Conservation (phyloP, 2,113 vertebrate species). For the Mystacornis crossleyi region DNA sequence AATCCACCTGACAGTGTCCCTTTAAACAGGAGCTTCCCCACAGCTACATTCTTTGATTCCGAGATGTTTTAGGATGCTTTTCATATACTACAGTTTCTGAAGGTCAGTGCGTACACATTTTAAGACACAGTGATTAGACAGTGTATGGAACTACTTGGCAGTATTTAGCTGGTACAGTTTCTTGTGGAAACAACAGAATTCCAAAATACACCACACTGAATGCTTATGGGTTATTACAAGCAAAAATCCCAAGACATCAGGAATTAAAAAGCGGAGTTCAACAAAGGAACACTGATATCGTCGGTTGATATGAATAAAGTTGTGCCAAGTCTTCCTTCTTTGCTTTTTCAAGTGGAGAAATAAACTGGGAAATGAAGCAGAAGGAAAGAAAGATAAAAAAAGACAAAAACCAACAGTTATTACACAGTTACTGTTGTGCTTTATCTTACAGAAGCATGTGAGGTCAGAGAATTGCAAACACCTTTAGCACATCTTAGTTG, state of each 20-base stretch:
- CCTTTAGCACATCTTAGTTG: neutral
- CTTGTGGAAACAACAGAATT: slow-evolving; percentile 66
- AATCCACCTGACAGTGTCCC: neutral
- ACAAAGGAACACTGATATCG: slow-evolving; percentile 62
- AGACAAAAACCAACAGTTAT: neutral
- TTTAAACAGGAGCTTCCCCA: slow-evolving; percentile 1
- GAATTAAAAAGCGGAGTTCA: slow-evolving; percentile 71
- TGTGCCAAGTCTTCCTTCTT: slow-evolving; percentile 56
- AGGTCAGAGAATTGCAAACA: neutral
- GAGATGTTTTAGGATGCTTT: slow-evolving; percentile 46
- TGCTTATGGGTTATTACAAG: slow-evolving; percentile 66
- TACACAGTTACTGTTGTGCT: neutral
- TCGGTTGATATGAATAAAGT: slow-evolving; percentile 54
- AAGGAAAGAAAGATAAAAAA: neutral
- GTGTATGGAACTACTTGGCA: slow-evolving; percentile 71
- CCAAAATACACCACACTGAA: slow-evolving; percentile 62
- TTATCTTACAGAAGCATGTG: neutral
- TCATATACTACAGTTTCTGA: slow-evolving; percentile 34
- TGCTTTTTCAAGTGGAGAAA: slow-evolving; percentile 72
- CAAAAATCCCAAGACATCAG: slow-evolving; percentile 52
- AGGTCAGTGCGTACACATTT: slow-evolving; percentile 52
- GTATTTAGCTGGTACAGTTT: slow-evolving; percentile 73
- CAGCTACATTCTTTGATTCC: neutral
- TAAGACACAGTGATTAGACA: slow-evolving; percentile 63
- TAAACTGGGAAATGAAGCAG: slow-evolving; percentile 65